A percentile compares a stretch with the other conserved stretches of the same genome.
Conservation (phyloP, 2,797 vertebrate species). For the Rhyacichthys aspro region DNA sequence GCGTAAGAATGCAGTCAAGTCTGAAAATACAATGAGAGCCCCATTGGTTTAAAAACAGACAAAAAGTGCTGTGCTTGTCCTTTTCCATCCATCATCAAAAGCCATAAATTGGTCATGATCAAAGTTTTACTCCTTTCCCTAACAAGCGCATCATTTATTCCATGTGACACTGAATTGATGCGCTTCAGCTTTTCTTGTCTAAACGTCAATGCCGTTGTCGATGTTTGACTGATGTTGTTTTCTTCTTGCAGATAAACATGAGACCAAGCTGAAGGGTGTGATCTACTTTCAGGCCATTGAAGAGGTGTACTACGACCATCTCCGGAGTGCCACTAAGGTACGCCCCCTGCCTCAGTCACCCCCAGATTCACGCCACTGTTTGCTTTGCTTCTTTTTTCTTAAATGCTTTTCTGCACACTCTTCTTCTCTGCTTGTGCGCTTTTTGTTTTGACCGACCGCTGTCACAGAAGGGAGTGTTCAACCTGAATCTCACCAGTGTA, state of each 20-base stretch:
- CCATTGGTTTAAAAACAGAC: constrained; percentile 48
- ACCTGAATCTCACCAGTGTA: constrained; percentile 78
- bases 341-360: neutral
- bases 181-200: constrained; percentile 2
- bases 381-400: constrained; percentile 1
- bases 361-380: neutral
- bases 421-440: constrained; percentile 27
- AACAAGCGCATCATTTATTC: constrained; percentile 10
- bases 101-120: constrained; percentile 55
- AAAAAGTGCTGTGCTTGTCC: constrained; percentile 73
- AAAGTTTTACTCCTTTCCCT: constrained; percentile 38
- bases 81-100: constrained; percentile 68
- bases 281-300: constrained; percentile 99
- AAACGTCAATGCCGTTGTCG: neutral
- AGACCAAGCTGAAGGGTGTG: constrained; percentile 95
- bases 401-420: constrained; percentile 26
- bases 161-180: constrained; percentile 18
- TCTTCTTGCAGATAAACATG: constrained; percentile 87
- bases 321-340: constrained; percentile 96
- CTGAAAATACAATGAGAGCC: constrained; percentile 72
- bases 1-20: constrained; percentile 73
- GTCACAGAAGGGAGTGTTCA: constrained; percentile 81
- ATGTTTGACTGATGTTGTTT: constrained; percentile 15
- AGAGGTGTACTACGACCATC: constrained; percentile 96
- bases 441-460: constrained; percentile 47